Base-by-base conservation (phyloP, 2,888 invertebrate species). In the Melipona beecheii region DNA sequence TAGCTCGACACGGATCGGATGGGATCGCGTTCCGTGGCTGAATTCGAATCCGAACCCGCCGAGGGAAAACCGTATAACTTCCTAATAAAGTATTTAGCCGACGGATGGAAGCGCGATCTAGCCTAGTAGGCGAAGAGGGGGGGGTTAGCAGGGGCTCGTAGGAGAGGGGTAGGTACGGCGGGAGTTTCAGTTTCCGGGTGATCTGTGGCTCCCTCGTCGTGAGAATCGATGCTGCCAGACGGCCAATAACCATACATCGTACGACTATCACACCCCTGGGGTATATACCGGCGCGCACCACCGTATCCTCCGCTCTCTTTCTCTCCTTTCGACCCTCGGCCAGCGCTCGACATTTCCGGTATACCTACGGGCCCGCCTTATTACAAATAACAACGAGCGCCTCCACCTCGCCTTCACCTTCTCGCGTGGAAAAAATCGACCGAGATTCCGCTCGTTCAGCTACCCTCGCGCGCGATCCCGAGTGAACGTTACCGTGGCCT, bases 181-280 rank as follows among this genome's bases (percentile, higher is more conserved):
- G 89, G 91, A 93, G 94, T 93, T 93, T 94, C 92, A 93, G 93
- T 94, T 94, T 92, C 90, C 91, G 91, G 91, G 93, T 94, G 94
- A 94, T 94, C 93, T 94, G 94, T 94, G 92, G 94, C 93, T 94
- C 94, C 94, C 94, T 93, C 90, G 93, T 90, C 92, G 93, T 93
- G 93, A 93, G 94, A 94, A 94, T 94, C 94, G 94, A 94, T 94
- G 94, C 94, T 92, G 91, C 92, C 93, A 92, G 92, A 92, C 93
- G 92, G 92, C 94, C 94, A 94, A 94, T 94, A 94, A 94, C 94
- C 93, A 93, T 93, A 93, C 93, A 93, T 93, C 93, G 91, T 92
- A 91, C 90, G 90, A 89, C 92, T 93, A 93, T 93, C 93, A 93
- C 93, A 93, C 93, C 93, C 93, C 86, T 81, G 93, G 93, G 93